Evolutionary conservation across 2,113 vertebrate genomes (phyloP).

Genomic region (Pyrgilauda ruficollis): DNA sequence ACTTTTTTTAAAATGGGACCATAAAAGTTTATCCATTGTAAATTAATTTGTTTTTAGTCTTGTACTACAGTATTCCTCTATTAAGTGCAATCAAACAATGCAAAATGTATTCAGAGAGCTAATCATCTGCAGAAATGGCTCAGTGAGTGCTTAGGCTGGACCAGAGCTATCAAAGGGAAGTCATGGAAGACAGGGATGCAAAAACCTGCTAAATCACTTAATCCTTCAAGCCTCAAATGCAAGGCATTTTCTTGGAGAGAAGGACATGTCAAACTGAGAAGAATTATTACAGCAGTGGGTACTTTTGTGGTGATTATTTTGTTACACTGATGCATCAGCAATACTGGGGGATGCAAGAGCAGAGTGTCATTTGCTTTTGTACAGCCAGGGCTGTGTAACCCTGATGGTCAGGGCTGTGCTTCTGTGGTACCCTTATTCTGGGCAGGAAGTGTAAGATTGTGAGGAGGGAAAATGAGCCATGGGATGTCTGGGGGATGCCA

Average conservation of each 20-base stretch:
- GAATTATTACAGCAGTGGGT: not conserved
- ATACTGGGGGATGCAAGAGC: not conserved
- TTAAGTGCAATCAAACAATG: not conserved
- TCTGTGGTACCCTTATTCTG: not conserved
- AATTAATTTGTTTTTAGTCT: not conserved
- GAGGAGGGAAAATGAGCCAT: not conserved
- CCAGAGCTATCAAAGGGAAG: not conserved
- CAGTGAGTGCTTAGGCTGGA: not conserved
- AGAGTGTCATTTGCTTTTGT: not conserved
- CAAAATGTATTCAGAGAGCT: not conserved
- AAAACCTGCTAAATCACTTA: not conserved
- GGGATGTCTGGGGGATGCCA: not conserved
- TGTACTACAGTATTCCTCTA: not conserved
- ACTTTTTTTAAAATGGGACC: not conserved
- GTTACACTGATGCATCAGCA: not conserved
- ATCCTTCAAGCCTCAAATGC: not conserved
- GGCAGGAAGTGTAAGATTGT: not conserved
- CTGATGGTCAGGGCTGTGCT: not conserved
- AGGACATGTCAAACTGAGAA: not conserved
- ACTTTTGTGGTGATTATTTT: not conserved
- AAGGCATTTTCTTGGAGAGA: not conserved
- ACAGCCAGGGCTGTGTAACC: not conserved
- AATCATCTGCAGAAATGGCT: not conserved
- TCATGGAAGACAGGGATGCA: not conserved
- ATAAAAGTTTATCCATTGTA: not conserved